A percentile compares a stretch with the other conserved stretches of the same genome.
Evolutionary conservation across 2,888 invertebrate genomes (phyloP).

Genomic region (Fragum sueziense): DNA sequence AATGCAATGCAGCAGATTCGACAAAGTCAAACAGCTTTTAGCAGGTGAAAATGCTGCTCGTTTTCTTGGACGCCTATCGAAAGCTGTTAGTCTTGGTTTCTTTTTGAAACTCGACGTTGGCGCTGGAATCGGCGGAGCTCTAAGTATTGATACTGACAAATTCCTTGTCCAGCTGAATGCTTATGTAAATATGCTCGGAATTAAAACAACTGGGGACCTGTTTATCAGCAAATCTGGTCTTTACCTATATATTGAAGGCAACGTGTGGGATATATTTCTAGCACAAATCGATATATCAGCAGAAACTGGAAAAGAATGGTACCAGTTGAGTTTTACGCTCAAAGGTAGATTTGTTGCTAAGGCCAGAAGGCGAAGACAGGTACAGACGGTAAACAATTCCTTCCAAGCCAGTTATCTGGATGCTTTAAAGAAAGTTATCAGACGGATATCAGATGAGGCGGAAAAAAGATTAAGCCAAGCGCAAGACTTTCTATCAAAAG

Average conservation of each 20-base stretch:
- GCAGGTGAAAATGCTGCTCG: slow-evolving; percentile 42
- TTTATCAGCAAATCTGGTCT: slow-evolving; percentile 47
- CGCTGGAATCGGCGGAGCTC: slow-evolving; percentile 33
- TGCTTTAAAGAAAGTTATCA: slow-evolving; percentile 35
- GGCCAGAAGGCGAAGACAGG: slow-evolving; percentile 30
- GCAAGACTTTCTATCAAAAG: slow-evolving; percentile 36
- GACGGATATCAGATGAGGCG: slow-evolving; percentile 42
- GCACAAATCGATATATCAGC: slow-evolving; percentile 50
- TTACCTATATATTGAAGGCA: slow-evolving; percentile 47
- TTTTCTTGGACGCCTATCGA: slow-evolving; percentile 21
- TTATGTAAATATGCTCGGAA: slow-evolving; percentile 34
- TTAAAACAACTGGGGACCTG: slow-evolving; percentile 38
- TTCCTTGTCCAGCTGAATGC: slow-evolving; percentile 40
- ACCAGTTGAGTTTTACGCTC: slow-evolving; percentile 37
- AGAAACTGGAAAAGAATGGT: slow-evolving; percentile 44
- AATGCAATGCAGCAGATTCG: slow-evolving; percentile 42
- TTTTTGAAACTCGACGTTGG: slow-evolving; percentile 31
- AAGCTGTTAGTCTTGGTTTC: background rate
- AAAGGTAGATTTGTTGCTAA: slow-evolving; percentile 48
- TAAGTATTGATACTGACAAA: slow-evolving; percentile 16
- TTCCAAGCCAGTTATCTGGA: slow-evolving; percentile 57
- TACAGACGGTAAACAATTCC: slow-evolving; percentile 31
- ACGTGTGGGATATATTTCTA: slow-evolving; percentile 51
- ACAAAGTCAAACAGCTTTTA: slow-evolving; percentile 31
- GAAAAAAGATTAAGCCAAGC: slow-evolving; percentile 46